phyloP scores from a whole-genome alignment of 2,888 invertebrate genomes.

The Hofmannophila pseudospretella region DNA sequence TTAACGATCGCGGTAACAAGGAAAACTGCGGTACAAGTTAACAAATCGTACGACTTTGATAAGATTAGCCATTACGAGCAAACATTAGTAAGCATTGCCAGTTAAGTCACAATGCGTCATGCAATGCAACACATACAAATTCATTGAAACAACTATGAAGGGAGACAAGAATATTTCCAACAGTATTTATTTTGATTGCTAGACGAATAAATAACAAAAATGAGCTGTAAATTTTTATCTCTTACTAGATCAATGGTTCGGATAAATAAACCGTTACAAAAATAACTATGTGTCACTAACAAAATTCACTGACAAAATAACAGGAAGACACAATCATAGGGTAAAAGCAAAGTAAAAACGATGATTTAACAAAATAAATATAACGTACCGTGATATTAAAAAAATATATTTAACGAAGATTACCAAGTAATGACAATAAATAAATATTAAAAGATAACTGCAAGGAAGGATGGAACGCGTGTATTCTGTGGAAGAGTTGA shows the following conservation, averaged over 20 bases:
- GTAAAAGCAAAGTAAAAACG: too few relatives aligned
- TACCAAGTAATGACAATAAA: not conserved
- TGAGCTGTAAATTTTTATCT: conserved; percentile 7
- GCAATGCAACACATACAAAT: not conserved
- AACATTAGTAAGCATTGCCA: conserved; percentile 5
- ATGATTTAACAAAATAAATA: not conserved
- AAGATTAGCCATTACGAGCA: conserved; percentile 6
- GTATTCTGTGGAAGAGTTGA: conserved; percentile 22
- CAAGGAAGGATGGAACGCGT: conserved; percentile 19
- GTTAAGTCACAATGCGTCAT: conserved; percentile 2
- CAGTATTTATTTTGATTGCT: conserved; percentile 3
- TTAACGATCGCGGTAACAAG: not conserved
- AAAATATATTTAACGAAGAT: not conserved
- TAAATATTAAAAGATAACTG: not conserved
- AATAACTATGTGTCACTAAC: not conserved
- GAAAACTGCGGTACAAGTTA: not conserved
- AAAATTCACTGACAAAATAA: not conserved
- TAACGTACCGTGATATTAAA: not conserved
- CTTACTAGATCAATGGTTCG: conserved; percentile 1
- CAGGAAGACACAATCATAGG: too few relatives aligned
- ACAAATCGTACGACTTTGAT: conserved; percentile 1
- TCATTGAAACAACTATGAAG: conserved; percentile 2
- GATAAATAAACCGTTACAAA: not conserved
- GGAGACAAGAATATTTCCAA: conserved; percentile 1
- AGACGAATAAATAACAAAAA: conserved; percentile 8